phyloP scores from a whole-genome alignment of 2,888 invertebrate genomes.

The Epistrophe grossulariae region DNA sequence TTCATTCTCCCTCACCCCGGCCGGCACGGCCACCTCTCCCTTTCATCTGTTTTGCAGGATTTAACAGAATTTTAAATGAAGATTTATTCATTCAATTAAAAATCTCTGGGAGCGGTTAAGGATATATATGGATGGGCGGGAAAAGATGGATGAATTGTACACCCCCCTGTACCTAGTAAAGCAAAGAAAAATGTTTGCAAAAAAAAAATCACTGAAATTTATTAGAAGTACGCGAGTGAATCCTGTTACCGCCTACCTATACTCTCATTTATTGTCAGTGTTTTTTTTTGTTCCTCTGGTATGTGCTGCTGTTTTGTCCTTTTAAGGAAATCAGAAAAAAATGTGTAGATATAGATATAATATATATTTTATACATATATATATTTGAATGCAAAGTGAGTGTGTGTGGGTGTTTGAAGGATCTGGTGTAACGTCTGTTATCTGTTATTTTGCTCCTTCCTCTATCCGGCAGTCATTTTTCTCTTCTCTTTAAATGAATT shows the following conservation, averaged over 20 bases:
- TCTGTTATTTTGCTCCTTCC: conserved; percentile 43
- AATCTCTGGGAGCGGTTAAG: conserved; percentile 62
- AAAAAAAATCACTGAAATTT: conserved; percentile 68
- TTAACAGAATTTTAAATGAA: conserved; percentile 68
- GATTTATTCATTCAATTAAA: conserved; percentile 76
- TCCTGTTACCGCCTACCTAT: conserved; percentile 54
- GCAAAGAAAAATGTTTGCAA: conserved; percentile 45
- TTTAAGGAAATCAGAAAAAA: conserved; percentile 43
- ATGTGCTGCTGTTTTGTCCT: conserved; percentile 38
- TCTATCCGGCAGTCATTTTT: conserved; percentile 52
- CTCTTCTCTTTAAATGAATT: conserved; percentile 66
- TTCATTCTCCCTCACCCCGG: neutral
- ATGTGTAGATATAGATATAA: neutral
- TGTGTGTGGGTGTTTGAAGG: conserved; percentile 5
- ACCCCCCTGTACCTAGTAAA: conserved; percentile 27
- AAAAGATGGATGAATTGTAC: conserved; percentile 23
- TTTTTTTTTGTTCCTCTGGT: neutral
- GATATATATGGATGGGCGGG: conserved; percentile 29
- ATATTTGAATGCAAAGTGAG: neutral
- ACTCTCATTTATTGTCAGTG: conserved; percentile 18
- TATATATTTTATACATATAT: neutral
- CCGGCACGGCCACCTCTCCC: neutral
- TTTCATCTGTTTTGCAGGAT: conserved; percentile 40
- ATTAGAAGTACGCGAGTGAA: conserved; percentile 70
- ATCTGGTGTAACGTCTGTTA: conserved; percentile 39